phyloP scores from a whole-genome alignment of 2,888 invertebrate genomes.

The Epsilonema sp. region DNA sequence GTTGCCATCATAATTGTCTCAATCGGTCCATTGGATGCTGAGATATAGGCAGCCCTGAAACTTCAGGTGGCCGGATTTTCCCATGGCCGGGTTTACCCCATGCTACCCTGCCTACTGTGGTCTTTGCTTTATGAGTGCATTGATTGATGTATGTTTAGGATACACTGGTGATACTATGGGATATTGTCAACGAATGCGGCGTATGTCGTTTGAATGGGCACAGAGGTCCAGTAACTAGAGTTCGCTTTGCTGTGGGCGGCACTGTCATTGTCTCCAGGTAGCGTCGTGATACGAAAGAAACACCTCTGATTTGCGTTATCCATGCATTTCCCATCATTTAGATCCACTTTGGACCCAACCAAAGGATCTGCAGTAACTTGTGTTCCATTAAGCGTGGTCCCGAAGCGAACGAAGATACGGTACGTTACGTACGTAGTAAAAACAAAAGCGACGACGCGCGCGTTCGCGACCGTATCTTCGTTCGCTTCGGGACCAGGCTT shows the following conservation, averaged over 20 bases:
- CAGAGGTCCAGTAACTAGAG: slow-evolving; percentile 63
- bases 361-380: no score
- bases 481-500: no score
- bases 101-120: not conserved
- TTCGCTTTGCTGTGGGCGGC: slow-evolving; percentile 29
- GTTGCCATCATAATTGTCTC: no score
- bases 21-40: no score
- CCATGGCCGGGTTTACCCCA: no score
- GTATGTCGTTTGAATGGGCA: slow-evolving; percentile 72
- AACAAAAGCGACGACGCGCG: no score
- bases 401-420: no score
- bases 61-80: no score
- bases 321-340: slow-evolving; percentile 8
- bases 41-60: no score
- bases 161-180: slow-evolving; percentile 81
- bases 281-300: slow-evolving; percentile 40
- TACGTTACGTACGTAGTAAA: no score
- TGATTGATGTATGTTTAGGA: slow-evolving; percentile 41
- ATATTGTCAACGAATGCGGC: slow-evolving; percentile 74
- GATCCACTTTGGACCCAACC: not conserved
- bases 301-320: slow-evolving; percentile 53
- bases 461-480: no score
- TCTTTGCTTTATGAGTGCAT: not conserved
- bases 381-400: no score
- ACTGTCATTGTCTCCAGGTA: slow-evolving; percentile 34